A percentile compares a stretch with the other conserved stretches of the same genome.
phyloP scores from a whole-genome alignment of 2,113 vertebrate genomes.

The Apeltes quadracus region DNA sequence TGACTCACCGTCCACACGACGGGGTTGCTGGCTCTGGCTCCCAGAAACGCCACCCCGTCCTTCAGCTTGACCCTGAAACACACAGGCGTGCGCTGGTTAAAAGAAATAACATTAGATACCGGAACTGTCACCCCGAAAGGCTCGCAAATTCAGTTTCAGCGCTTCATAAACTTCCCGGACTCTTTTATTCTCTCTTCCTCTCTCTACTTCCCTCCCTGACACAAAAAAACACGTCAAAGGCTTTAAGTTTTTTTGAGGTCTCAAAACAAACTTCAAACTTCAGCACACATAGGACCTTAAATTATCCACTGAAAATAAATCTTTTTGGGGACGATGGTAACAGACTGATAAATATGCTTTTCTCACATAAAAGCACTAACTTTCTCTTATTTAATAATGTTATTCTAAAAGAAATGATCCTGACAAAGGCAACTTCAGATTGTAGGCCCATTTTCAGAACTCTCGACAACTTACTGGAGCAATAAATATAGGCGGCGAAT shows the following conservation, averaged over 20 bases:
- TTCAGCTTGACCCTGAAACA: constrained; percentile 88
- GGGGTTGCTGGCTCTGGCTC: constrained; percentile 86
- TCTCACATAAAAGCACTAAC: neutral
- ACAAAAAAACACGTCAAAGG: constrained; percentile 14
- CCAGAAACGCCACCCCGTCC: constrained; percentile 86
- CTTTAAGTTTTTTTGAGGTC: constrained; percentile 13
- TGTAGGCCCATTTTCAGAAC: neutral
- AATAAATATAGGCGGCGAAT: neutral
- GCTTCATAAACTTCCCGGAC: neutral
- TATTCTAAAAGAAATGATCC: no score
- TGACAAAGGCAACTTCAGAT: neutral
- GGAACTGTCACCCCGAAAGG: neutral
- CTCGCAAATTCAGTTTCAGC: constrained; percentile 11
- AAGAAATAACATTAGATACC: neutral
- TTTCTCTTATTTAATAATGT: no score
- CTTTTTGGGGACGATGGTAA: neutral
- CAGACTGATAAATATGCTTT: neutral
- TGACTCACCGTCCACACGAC: constrained; percentile 87
- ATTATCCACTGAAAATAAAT: neutral
- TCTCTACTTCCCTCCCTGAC: neutral
- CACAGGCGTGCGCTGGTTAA: constrained; percentile 4
- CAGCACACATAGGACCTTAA: neutral
- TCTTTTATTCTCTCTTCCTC: neutral
- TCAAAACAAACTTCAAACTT: constrained; percentile 20
- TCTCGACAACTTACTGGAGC: neutral